phyloP scores from a whole-genome alignment of 2,113 vertebrate species.

The Saguinus imperator region DNA sequence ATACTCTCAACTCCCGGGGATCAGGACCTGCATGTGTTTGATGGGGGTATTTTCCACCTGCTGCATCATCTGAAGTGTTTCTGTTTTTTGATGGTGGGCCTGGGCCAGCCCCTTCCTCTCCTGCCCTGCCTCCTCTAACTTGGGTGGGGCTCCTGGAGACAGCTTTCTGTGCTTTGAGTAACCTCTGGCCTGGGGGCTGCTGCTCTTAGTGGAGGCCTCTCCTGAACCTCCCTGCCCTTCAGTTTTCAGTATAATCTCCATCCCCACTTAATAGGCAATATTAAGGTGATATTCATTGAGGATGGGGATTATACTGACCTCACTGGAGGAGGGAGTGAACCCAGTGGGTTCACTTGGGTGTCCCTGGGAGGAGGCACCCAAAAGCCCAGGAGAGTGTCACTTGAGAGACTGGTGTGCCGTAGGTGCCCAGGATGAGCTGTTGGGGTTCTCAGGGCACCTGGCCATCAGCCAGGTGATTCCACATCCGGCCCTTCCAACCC shows the following conservation, averaged over 20 bases:
- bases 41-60: rapidly evolving
- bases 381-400: too few relatives aligned
- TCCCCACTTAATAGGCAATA: too few relatives aligned
- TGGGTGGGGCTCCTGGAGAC: not conserved
- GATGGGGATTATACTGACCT: rapidly evolving
- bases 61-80: too few relatives aligned
- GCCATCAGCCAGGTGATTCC: not conserved
- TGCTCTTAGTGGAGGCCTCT: not conserved
- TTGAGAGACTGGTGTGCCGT: not conserved
- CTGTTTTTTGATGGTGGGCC: not conserved
- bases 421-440: not conserved
- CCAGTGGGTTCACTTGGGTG: too few relatives aligned
- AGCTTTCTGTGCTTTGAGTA: rapidly evolving
- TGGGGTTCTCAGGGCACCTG: too few relatives aligned
- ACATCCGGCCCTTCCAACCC: not conserved
- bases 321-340: not conserved
- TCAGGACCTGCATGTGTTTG: not conserved
- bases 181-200: not conserved
- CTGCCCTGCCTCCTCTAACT: not conserved
- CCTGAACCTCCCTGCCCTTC: not conserved
- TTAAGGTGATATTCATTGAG: not conserved
- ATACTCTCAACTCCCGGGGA: too few relatives aligned
- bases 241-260: too few relatives aligned
- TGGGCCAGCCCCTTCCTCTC: not conserved
- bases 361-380: too few relatives aligned